Conservation (phyloP, 2,888 invertebrate genomes). For the Smittia sp. region DNA sequence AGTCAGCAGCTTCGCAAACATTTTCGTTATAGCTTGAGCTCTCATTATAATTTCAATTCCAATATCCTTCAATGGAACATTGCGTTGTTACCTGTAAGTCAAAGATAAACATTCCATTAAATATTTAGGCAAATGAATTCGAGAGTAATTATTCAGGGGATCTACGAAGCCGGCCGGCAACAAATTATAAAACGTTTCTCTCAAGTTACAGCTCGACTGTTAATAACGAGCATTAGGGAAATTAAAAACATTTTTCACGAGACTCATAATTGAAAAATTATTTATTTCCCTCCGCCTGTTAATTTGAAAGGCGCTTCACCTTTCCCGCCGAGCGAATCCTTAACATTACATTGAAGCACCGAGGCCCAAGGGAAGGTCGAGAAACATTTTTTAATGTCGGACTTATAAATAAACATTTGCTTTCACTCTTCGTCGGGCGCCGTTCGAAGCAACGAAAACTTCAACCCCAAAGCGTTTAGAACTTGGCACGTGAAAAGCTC, state of each 20-base stretch:
- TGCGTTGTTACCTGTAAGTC: neutral
- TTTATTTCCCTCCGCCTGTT: neutral
- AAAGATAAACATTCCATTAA: constrained; percentile 4
- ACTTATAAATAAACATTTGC: neutral
- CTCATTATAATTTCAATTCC: neutral
- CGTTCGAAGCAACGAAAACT: too few species aligned
- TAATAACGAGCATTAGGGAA: constrained; percentile 31
- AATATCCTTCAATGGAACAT: constrained; percentile 8
- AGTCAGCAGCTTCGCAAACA: neutral
- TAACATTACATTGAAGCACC: neutral
- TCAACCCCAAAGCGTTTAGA: too few species aligned
- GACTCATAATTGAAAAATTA: constrained; percentile 32
- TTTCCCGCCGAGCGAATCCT: neutral
- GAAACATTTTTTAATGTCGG: constrained; percentile 4
- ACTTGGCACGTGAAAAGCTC: too few species aligned
- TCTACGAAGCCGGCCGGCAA: neutral
- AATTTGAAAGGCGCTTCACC: neutral
- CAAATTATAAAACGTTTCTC: neutral
- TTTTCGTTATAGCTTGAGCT: neutral
- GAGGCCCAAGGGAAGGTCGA: constrained; percentile 1
- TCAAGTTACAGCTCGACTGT: neutral
- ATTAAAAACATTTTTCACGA: constrained; percentile 24
- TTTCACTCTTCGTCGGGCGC: too few species aligned
- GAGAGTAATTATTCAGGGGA: neutral
- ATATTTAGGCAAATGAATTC: neutral